Conservation (phyloP, 2,888 invertebrate species). For the Lasius fuliginosus region DNA sequence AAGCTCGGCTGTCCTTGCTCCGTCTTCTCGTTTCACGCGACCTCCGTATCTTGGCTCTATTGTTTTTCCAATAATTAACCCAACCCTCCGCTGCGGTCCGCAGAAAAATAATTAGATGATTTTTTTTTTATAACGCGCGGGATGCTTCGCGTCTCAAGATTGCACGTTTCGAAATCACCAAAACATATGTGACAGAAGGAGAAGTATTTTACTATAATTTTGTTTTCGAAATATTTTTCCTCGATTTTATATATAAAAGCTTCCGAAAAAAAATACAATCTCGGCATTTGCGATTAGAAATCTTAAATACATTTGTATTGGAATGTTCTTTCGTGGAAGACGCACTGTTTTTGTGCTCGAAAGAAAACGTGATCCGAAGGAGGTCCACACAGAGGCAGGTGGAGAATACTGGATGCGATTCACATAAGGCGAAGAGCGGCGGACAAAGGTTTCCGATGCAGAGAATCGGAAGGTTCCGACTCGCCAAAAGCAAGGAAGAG, state of each 20-base stretch:
- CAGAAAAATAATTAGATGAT: slow-evolving; percentile 46
- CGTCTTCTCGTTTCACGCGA: slow-evolving; percentile 36
- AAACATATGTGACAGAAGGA: too few relatives aligned
- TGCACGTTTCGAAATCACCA: neutral
- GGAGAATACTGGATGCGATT: slow-evolving; percentile 68
- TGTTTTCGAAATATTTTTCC: neutral
- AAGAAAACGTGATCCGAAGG: slow-evolving; percentile 56
- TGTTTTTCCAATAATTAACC: slow-evolving; percentile 53
- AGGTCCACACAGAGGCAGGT: slow-evolving; percentile 67
- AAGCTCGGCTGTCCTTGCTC: slow-evolving; percentile 48
- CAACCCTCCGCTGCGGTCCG: slow-evolving; percentile 5
- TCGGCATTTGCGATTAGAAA: neutral
- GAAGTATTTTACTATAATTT: neutral
- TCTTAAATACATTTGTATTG: neutral
- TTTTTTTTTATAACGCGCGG: slow-evolving; percentile 14
- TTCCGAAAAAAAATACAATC: neutral
- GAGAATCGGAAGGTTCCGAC: slow-evolving; percentile 63
- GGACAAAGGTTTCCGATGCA: slow-evolving; percentile 67
- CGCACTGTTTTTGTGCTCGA: slow-evolving; percentile 11
- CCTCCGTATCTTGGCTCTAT: slow-evolving; percentile 40
- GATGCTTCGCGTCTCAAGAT: neutral
- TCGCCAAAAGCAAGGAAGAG: slow-evolving; percentile 4
- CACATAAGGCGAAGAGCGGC: slow-evolving; percentile 58
- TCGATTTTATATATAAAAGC: neutral
- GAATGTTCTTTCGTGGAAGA: slow-evolving; percentile 11